A percentile compares a stretch with the other conserved stretches of the same genome.
Evolutionary conservation across 2,888 invertebrate genomes (phyloP).

Genomic region (Theodoxus fluviatilis): DNA sequence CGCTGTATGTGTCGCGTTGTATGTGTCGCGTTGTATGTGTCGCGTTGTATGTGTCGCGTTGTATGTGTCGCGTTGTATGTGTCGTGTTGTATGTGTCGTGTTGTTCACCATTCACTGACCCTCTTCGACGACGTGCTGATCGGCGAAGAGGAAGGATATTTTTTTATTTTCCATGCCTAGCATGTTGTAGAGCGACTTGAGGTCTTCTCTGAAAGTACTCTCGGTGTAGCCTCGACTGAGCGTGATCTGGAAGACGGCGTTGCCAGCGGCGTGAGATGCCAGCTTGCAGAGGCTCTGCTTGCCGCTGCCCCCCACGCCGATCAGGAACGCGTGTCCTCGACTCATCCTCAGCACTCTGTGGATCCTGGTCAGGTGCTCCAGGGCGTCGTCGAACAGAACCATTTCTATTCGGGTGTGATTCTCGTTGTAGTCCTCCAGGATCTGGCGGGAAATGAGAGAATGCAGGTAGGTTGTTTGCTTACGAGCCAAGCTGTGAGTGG

Average conservation of each 20-base stretch:
- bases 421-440: slow-evolving; percentile 84
- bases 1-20: too few relatives aligned
- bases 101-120: slow-evolving; percentile 45
- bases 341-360: slow-evolving; percentile 85
- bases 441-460: too few relatives aligned
- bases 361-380: slow-evolving; percentile 85
- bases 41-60: too few relatives aligned
- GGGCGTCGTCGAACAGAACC: slow-evolving; percentile 87
- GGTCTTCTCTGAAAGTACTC: slow-evolving; percentile 82
- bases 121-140: slow-evolving; percentile 73
- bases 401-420: slow-evolving; percentile 75
- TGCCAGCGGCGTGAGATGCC: slow-evolving; percentile 83
- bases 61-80: too few relatives aligned
- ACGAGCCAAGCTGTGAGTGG: too few relatives aligned
- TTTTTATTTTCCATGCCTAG: slow-evolving; percentile 80
- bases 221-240: slow-evolving; percentile 84
- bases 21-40: too few relatives aligned
- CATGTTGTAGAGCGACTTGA: slow-evolving; percentile 78
- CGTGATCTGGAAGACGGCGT: slow-evolving; percentile 80
- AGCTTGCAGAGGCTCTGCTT: slow-evolving; percentile 81
- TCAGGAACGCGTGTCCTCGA: slow-evolving; percentile 81
- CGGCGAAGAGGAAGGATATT: slow-evolving; percentile 82
- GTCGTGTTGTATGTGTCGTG: too few relatives aligned
- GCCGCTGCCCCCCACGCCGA: slow-evolving; percentile 91
- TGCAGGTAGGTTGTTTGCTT: too few relatives aligned